Conservation (phyloP, 2,797 vertebrate species). For the Glyptemys insculpta region DNA sequence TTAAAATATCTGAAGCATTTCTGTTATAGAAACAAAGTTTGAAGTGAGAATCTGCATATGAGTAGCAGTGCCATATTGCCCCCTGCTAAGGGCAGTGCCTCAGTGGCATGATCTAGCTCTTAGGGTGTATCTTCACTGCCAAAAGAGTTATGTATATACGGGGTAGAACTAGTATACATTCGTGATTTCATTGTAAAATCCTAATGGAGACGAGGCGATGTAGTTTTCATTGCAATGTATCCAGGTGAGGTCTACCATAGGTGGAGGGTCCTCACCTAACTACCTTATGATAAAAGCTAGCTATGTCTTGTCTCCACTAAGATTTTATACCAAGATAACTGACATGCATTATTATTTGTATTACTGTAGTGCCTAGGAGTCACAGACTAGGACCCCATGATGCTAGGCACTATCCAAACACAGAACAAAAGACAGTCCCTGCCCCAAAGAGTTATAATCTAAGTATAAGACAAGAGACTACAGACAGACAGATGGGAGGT, state of each 20-base stretch:
- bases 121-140: too few relatives aligned
- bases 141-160: background rate
- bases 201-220: background rate
- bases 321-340: background rate
- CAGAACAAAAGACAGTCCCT: background rate
- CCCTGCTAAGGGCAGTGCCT: background rate
- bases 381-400: background rate
- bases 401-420: background rate
- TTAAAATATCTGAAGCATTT: background rate
- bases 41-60: background rate
- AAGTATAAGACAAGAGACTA: background rate
- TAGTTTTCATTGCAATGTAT: background rate
- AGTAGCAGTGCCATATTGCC: background rate
- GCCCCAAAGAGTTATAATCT: background rate
- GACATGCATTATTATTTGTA: background rate
- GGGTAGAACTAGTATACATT: rapidly evolving
- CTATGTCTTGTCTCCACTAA: background rate
- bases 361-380: background rate
- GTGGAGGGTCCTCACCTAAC: background rate
- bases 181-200: background rate
- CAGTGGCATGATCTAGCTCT: background rate
- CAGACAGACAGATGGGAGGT: background rate
- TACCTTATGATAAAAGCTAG: background rate
- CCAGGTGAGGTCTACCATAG: background rate
- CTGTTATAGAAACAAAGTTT: background rate